phyloP scores from a whole-genome alignment of 2,113 vertebrate genomes.

The Upupa epops region DNA sequence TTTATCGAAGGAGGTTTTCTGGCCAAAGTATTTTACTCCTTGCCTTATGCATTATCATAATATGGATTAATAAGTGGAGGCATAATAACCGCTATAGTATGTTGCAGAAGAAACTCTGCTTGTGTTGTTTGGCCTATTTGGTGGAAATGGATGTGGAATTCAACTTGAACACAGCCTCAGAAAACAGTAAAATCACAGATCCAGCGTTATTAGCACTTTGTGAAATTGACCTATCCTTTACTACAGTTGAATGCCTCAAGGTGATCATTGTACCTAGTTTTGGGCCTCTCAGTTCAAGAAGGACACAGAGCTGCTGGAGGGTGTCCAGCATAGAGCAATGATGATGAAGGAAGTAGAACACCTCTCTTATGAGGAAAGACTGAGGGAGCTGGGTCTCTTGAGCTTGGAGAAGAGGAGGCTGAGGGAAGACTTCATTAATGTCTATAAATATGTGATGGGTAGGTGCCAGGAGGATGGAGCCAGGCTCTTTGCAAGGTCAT shows the following conservation, averaged over 20 bases:
- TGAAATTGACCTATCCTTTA: background rate
- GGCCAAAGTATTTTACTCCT: background rate
- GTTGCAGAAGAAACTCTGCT: background rate
- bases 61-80: background rate
- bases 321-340: no score
- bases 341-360: no score
- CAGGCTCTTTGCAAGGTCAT: no score
- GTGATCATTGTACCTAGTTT: no score
- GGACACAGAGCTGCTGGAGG: no score
- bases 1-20: background rate
- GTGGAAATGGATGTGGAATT: background rate
- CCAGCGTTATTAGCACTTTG: background rate
- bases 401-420: no score
- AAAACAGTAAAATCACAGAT: slow-evolving; percentile 22
- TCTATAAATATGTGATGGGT: no score
- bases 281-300: no score
- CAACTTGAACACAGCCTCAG: background rate
- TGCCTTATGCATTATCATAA: background rate
- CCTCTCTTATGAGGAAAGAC: no score
- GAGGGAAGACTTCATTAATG: no score
- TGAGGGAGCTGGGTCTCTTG: no score
- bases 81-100: background rate
- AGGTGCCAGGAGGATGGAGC: no score
- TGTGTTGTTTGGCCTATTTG: background rate
- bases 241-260: background rate